phyloP scores from a whole-genome alignment of 2,113 vertebrate species.

The Azemiops feae region DNA sequence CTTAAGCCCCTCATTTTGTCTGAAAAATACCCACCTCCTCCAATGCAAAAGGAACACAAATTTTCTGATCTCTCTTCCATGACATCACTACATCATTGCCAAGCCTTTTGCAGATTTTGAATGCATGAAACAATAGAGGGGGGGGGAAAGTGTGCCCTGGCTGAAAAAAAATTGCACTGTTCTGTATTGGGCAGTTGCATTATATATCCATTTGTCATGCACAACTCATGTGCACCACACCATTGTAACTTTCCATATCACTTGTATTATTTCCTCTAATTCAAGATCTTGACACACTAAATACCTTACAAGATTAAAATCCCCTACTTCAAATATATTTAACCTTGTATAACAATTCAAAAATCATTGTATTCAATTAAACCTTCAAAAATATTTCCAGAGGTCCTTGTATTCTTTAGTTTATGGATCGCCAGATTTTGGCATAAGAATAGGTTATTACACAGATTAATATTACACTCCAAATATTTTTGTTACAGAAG shows the following conservation, averaged over 20 bases:
- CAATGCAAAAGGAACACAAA: not conserved
- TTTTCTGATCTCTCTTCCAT: not conserved
- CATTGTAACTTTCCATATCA: not conserved
- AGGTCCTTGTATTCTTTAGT: not conserved
- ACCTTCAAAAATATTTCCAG: not conserved
- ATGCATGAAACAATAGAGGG: not conserved
- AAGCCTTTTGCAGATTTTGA: not conserved
- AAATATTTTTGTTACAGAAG: slow-evolving; percentile 26
- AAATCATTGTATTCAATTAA: not conserved
- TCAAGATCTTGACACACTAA: not conserved
- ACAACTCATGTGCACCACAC: not conserved
- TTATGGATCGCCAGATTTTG: not conserved
- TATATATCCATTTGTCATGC: not conserved
- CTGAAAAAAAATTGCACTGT: not conserved
- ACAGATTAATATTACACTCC: not conserved
- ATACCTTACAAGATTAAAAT: not conserved
- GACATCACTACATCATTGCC: not conserved
- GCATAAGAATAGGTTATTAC: not conserved
- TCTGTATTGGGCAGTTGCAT: not conserved
- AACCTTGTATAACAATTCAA: not conserved
- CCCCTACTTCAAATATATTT: not conserved
- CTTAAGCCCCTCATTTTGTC: not conserved
- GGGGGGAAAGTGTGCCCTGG: not conserved
- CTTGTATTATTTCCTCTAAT: not conserved
- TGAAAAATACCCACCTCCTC: not conserved